Conservation (phyloP, 2,888 invertebrate species). For the Tiphia femorata region DNA sequence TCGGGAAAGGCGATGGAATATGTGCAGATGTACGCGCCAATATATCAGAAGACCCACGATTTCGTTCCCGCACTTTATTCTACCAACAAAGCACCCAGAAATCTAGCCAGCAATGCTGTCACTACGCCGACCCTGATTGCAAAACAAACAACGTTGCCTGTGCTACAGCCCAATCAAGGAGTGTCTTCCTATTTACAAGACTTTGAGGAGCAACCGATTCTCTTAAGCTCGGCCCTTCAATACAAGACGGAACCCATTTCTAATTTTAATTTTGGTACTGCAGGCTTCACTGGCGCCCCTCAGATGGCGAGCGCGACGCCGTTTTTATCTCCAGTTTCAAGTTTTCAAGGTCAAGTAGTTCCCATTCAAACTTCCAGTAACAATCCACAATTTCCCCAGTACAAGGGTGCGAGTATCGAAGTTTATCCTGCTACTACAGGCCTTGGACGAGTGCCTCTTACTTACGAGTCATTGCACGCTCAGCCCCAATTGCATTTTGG, state of each 20-base stretch:
- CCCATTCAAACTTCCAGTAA: constrained; percentile 46
- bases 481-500: constrained; percentile 61
- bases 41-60: constrained; percentile 10
- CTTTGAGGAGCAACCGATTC: constrained; percentile 46
- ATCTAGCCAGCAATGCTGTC: constrained; percentile 18
- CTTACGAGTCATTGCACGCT: constrained; percentile 54
- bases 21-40: constrained; percentile 18
- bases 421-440: constrained; percentile 23
- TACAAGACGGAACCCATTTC: constrained; percentile 42
- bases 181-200: constrained; percentile 35
- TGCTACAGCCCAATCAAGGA: constrained; percentile 13
- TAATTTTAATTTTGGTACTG: constrained; percentile 28
- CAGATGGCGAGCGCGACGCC: constrained; percentile 25
- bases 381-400: constrained; percentile 46
- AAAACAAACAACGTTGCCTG: constrained; percentile 26
- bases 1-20: constrained; percentile 7
- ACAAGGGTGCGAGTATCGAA: constrained; percentile 45
- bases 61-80: constrained; percentile 8
- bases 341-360: constrained; percentile 43
- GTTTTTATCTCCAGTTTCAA: constrained; percentile 31
- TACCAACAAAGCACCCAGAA: constrained; percentile 1
- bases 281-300: constrained; percentile 17
- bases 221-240: constrained; percentile 34
- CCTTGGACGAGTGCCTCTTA: constrained; percentile 22
- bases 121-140: constrained; percentile 44